Evolutionary conservation across 2,113 vertebrate species (phyloP).

Genomic region (Argyrosomus japonicus): DNA sequence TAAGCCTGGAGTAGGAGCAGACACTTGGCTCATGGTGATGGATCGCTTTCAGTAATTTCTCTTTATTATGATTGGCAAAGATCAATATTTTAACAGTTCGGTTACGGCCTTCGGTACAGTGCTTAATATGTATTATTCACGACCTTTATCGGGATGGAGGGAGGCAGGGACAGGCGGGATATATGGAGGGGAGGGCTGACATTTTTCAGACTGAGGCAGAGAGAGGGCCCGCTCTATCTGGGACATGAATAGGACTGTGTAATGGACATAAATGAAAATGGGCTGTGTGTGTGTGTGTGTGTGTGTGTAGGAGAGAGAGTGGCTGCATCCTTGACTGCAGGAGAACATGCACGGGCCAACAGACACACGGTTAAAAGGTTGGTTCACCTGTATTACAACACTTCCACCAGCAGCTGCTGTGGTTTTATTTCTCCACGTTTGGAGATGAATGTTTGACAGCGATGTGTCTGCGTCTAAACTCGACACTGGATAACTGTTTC

Average conservation of each 20-base stretch:
- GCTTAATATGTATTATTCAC: constrained; percentile 86
- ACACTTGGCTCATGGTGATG: constrained; percentile 78
- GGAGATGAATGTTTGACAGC: too few relatives aligned
- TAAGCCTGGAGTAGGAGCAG: constrained; percentile 71
- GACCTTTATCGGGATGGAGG: constrained; percentile 75
- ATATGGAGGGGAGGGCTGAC: constrained; percentile 51
- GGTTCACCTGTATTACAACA: constrained; percentile 17
- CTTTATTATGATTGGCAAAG: constrained; percentile 86
- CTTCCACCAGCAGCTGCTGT: neutral
- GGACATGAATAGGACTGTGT: constrained; percentile 69
- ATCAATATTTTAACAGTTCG: constrained; percentile 87
- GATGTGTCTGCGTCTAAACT: too few relatives aligned
- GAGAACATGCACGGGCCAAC: constrained; percentile 26
- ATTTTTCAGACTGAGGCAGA: constrained; percentile 64
- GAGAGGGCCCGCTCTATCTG: constrained; percentile 57
- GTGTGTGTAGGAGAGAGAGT: constrained; percentile 17
- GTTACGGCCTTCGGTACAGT: constrained; percentile 81
- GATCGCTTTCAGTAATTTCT: constrained; percentile 85
- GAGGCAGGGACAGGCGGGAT: constrained; percentile 47
- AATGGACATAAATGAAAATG: constrained; percentile 69
- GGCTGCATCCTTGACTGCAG: constrained; percentile 34
- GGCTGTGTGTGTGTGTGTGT: constrained; percentile 64
- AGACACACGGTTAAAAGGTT: constrained; percentile 73
- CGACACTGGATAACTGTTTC: neutral
- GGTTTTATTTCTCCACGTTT: too few relatives aligned